phyloP scores from a whole-genome alignment of 2,797 vertebrate genomes.

The Chaetodon trifasciatus region DNA sequence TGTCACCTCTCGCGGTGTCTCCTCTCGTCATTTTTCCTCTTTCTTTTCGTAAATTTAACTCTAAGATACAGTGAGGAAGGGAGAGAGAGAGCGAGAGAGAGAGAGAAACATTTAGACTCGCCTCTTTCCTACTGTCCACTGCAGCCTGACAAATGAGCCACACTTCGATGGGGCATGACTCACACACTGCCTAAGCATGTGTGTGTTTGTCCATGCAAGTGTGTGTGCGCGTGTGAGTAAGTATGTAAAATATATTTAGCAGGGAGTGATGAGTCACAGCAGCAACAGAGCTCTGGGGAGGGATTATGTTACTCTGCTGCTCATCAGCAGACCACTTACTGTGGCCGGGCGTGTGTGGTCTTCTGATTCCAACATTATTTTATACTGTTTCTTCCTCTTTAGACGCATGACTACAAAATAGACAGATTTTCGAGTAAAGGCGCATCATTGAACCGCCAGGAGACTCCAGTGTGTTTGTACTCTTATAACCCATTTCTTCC shows the following conservation, averaged over 20 bases:
- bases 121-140: constrained; percentile 59
- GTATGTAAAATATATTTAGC: constrained; percentile 84
- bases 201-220: constrained; percentile 44
- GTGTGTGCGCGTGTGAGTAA: constrained; percentile 57
- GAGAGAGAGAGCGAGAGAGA: background rate
- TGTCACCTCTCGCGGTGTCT: background rate
- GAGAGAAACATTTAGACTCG: constrained; percentile 31
- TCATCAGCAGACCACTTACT: constrained; percentile 60
- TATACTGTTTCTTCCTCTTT: constrained; percentile 8
- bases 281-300: constrained; percentile 74
- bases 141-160: constrained; percentile 76
- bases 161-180: constrained; percentile 76
- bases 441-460: background rate
- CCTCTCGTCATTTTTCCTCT: background rate
- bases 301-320: constrained; percentile 76
- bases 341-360: constrained; percentile 23
- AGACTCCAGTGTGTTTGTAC: background rate
- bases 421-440: constrained; percentile 1
- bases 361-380: constrained; percentile 36
- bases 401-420: background rate
- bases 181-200: constrained; percentile 61
- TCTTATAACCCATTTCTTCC: background rate
- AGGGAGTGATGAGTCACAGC: constrained; percentile 80
- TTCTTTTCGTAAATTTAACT: background rate
- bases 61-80: constrained; percentile 9